Evolutionary conservation across 2,797 vertebrate species (phyloP).

Genomic region (Natrix natrix): DNA sequence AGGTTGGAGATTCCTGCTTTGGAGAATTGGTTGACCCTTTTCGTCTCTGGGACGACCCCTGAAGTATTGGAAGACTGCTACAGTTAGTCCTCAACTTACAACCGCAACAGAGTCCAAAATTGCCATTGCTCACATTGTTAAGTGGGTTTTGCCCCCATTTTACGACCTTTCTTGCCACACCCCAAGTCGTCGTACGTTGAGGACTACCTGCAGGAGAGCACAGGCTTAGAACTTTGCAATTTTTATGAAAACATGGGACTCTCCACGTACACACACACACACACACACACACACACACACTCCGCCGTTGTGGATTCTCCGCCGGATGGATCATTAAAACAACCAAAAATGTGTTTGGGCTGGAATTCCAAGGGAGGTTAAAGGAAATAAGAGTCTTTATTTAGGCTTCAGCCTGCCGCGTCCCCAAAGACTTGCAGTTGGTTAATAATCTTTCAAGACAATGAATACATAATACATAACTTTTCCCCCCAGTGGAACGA

Average conservation of each 20-base stretch:
- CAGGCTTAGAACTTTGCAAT: neutral
- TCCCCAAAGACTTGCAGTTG: slow-evolving; percentile 2
- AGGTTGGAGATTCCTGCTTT: too few species aligned
- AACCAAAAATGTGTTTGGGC: neutral
- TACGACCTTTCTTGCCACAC: neutral
- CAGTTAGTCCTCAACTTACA: neutral
- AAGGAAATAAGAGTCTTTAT: neutral
- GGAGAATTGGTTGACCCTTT: neutral
- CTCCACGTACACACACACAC: neutral
- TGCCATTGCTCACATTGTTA: neutral
- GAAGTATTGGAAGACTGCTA: neutral
- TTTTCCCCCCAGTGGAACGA: neutral
- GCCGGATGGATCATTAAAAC: neutral
- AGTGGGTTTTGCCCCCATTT: neutral
- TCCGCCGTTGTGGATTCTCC: neutral
- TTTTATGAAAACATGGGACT: neutral
- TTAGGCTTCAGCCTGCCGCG: neutral
- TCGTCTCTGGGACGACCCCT: neutral
- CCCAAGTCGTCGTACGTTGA: neutral
- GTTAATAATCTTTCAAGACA: slow-evolving; percentile 29
- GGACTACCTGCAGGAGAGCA: neutral
- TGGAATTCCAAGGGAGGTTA: neutral
- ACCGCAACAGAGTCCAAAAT: neutral
- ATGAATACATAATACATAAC: slow-evolving; percentile 10
- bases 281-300: too few species aligned